Evolutionary conservation across 2,888 invertebrate genomes (phyloP), one percentile per base, ranked within the genome.

Genomic region (Watsonalla binaria): DNA sequence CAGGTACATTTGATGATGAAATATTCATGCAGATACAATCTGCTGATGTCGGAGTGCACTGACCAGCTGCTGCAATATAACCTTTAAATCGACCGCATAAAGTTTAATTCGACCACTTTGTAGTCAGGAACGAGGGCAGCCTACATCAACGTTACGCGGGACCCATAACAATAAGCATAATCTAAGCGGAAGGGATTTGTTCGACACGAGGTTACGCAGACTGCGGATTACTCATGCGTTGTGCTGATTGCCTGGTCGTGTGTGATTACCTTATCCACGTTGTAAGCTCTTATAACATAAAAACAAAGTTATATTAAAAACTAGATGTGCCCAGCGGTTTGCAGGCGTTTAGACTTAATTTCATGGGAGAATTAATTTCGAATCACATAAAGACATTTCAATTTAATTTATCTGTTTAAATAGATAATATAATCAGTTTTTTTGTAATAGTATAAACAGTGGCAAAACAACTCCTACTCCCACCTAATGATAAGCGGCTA

Each of bases 111-210:
- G 33, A 51, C 53, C 55, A 55, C 52, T 46, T 33, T 53, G 51
- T 56, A 55, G 58, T 62, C 67, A 70, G 68, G 71, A 73, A 76
- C 72, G 70, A 70, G 69, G 68, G 62, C 54, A 57, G 62, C 57
- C 61, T 70, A 59, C 62, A 68, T 64, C 60, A 62, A 62, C 54
- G 68, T 61, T 68, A 76, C 70, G 64, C 65, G 71, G 68, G 62
- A 62, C 66, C 75, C 75, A 77, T 81, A 80, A 76, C 78, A 78
- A 80, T 80, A 78, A 76, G 79, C 76, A 80, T 82, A 78, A 82
- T 80, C 76, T 74, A 72, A 80, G 77, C 72, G 72, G 64, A 66
- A 61, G 59, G 72, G 80, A 76, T 82, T 79, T 78, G 80, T 79
- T 74, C 76, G 68, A 74, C 74, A 68, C 63, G 65, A 65, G 70